Conservation (phyloP, 2,888 invertebrate genomes). For the Eilema sororculum region DNA sequence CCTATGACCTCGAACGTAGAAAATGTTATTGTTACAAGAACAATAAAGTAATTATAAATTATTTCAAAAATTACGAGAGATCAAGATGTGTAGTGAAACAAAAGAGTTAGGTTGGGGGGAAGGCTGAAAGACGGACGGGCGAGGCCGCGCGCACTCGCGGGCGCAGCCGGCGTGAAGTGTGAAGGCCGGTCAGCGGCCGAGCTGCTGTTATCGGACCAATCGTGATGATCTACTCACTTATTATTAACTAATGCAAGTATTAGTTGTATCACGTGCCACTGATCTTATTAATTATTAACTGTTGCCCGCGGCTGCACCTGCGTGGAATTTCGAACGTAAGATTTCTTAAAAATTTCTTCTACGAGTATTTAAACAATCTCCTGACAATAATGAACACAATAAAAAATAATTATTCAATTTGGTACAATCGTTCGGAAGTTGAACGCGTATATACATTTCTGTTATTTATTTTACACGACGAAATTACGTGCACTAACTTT, state of each 20-base stretch:
- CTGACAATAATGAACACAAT: no score
- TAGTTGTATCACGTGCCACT: conserved; percentile 74
- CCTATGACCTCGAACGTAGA: conserved; percentile 7
- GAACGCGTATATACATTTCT: no score
- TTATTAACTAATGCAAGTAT: conserved; percentile 65
- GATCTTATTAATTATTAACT: conserved; percentile 51
- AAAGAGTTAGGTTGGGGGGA: conserved; percentile 55
- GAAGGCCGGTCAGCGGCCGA: conserved; percentile 86
- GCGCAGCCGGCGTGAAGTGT: conserved; percentile 65
- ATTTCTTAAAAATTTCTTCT: no score
- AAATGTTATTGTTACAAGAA: conserved; percentile 22
- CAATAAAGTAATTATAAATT: conserved; percentile 23
- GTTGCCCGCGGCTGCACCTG: no score
- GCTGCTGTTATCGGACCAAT: conserved; percentile 79
- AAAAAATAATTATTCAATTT: no score
- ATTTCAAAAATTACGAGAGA: conserved; percentile 17
- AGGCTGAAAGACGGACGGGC: conserved; percentile 68
- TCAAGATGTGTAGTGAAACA: conserved; percentile 35
- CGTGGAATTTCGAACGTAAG: no score
- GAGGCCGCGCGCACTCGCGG: conserved; percentile 68
- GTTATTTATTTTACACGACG: conserved; percentile 45
- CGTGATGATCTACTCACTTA: conserved; percentile 70
- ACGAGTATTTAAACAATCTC: no score
- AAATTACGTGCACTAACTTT: conserved; percentile 53
- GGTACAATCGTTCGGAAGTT: no score